These are phyloP conservation scores for Agriopis aurantiaria DNA, from an alignment of 2,888 invertebrate species.

Conservation along the genomic window DNA sequence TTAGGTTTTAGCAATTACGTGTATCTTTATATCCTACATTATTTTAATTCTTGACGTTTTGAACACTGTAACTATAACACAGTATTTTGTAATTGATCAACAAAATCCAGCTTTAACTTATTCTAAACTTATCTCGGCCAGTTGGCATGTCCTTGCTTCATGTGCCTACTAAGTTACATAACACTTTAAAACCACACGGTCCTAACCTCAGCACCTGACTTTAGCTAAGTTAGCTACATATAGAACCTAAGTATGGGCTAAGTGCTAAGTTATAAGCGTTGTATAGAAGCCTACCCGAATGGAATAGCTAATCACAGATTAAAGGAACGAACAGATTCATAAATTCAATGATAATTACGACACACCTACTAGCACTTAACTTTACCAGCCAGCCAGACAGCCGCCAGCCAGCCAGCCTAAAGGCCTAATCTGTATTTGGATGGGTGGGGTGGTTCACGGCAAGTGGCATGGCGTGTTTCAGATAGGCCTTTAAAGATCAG, in stretches of 20 bases:
- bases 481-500: too few species aligned
- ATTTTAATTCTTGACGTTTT: too few species aligned
- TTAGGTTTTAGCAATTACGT: neutral
- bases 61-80: too few species aligned
- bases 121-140: conserved; percentile 9
- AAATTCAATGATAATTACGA: neutral
- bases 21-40: too few species aligned
- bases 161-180: conserved; percentile 19
- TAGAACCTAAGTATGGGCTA: conserved; percentile 25
- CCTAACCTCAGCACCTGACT: conserved; percentile 18
- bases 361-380: neutral
- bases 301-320: conserved; percentile 27
- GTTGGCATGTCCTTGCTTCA: conserved; percentile 18
- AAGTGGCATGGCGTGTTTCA: too few species aligned
- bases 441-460: too few species aligned
- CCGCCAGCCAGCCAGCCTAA: too few species aligned
- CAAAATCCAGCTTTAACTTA: conserved; percentile 4
- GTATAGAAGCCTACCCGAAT: conserved; percentile 30
- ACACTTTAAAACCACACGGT: conserved; percentile 22
- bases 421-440: too few species aligned
- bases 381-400: too few species aligned
- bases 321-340: conserved; percentile 2
- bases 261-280: conserved; percentile 30
- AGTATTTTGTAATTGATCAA: neutral
- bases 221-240: conserved; percentile 17